phyloP scores from a whole-genome alignment of 2,113 vertebrate genomes.

The Phasianus colchicus region DNA sequence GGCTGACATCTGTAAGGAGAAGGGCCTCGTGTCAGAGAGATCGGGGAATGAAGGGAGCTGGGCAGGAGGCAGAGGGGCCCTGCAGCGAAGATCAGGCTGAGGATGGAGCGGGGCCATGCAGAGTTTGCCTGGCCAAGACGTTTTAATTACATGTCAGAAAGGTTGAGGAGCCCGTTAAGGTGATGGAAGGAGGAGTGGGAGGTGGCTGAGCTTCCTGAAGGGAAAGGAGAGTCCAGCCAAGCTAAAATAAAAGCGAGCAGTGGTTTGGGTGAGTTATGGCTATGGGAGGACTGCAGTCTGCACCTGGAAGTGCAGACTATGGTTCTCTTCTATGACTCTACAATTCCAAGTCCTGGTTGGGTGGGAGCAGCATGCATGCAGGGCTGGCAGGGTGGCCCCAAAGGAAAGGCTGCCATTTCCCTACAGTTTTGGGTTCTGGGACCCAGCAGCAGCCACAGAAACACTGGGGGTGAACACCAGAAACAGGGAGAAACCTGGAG shows the following conservation, averaged over 20 bases:
- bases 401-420: not conserved
- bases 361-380: not conserved
- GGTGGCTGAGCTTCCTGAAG: not conserved
- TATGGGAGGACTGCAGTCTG: not conserved
- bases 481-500: not conserved
- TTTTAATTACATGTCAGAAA: not conserved
- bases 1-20: conserved; percentile 89
- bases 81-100: not conserved
- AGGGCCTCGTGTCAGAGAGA: not conserved
- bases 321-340: too few species aligned
- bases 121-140: not conserved
- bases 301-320: not conserved
- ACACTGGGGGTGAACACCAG: not conserved
- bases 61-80: not conserved
- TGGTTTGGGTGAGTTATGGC: not conserved
- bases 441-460: accelerated
- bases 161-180: not conserved
- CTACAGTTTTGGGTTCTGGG: not conserved
- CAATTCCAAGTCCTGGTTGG: not conserved
- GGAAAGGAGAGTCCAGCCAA: not conserved
- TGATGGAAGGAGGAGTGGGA: conserved; percentile 9
- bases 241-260: accelerated
- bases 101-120: not conserved
- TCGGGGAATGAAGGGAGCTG: not conserved
- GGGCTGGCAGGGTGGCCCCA: not conserved